These are phyloP conservation scores for Theretra japonica DNA, from an alignment of 2,888 invertebrate species.

Conservation along the genomic window DNA sequence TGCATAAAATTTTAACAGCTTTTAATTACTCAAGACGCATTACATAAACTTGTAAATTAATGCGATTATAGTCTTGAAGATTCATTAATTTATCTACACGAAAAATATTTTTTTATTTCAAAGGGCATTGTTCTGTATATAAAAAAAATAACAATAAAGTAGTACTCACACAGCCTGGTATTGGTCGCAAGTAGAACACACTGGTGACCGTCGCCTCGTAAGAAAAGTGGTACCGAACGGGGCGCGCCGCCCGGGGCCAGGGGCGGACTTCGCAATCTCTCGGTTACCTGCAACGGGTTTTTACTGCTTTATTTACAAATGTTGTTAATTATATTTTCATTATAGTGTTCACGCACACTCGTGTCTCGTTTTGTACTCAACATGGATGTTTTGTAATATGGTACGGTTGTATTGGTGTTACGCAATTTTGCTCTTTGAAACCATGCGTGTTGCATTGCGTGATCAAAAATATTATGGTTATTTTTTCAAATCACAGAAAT, in stretches of 20 bases:
- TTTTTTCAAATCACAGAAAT: too few species aligned
- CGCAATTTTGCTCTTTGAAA: neutral
- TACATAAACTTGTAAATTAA: too few species aligned
- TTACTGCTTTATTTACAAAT: conserved; percentile 40
- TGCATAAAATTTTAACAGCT: too few species aligned
- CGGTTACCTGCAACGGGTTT: conserved; percentile 40
- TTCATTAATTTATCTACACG: too few species aligned
- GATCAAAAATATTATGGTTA: neutral
- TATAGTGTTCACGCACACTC: conserved; percentile 14
- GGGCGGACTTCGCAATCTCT: conserved; percentile 52
- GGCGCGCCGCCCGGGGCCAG: conserved; percentile 41
- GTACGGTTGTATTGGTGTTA: neutral
- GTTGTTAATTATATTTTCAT: conserved; percentile 37
- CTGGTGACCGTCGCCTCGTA: conserved; percentile 5
- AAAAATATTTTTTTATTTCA: too few species aligned
- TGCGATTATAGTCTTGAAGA: too few species aligned
- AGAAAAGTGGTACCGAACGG: conserved; percentile 27
- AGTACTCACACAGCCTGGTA: neutral
- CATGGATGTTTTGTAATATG: neutral
- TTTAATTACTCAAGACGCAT: too few species aligned
- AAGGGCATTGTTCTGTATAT: too few species aligned
- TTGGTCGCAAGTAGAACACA: conserved; percentile 4
- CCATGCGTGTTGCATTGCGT: neutral
- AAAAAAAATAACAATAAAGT: too few species aligned
- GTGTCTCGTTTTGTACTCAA: conserved; percentile 5